These are phyloP conservation scores for Argyra leucocephala DNA, from an alignment of 2,888 invertebrate genomes.

Conservation along the genomic window DNA sequence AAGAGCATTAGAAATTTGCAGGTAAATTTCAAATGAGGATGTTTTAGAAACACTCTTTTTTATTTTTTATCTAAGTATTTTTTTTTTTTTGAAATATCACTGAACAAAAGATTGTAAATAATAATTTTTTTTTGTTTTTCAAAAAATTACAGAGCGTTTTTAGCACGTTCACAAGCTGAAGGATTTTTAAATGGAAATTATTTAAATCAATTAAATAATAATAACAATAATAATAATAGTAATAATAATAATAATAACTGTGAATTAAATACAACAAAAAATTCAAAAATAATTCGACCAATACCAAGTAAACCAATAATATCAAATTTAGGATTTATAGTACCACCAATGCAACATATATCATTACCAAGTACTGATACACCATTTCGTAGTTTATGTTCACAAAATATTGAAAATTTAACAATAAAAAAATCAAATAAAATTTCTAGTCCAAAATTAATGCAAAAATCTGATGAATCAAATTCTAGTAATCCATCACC, in stretches of 20 bases:
- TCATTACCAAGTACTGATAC: slow-evolving; percentile 28
- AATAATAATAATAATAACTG: slow-evolving; percentile 22
- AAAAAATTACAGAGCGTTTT: slow-evolving; percentile 44
- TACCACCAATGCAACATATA: slow-evolving; percentile 30
- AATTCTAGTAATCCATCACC: slow-evolving; percentile 12
- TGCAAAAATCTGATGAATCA: slow-evolving; percentile 5
- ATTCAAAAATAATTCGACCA: slow-evolving; percentile 47
- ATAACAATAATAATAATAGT: slow-evolving; percentile 17
- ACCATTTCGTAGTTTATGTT: slow-evolving; percentile 27
- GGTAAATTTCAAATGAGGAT: slow-evolving; percentile 29
- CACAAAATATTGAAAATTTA: slow-evolving; percentile 12
- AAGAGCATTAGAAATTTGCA: slow-evolving; percentile 58
- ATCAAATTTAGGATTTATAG: slow-evolving; percentile 38
- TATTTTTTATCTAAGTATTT: no score
- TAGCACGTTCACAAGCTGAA: slow-evolving; percentile 48
- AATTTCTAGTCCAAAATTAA: background rate
- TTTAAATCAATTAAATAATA: slow-evolving; percentile 17
- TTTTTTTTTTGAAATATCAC: no score
- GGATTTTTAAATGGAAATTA: slow-evolving; percentile 32
- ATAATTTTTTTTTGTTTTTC: background rate
- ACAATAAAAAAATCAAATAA: background rate
- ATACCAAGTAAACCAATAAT: slow-evolving; percentile 46
- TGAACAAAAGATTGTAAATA: background rate
- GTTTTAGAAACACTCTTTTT: background rate
- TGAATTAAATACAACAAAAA: slow-evolving; percentile 12